phyloP scores from a whole-genome alignment of 1,140 invertebrate species.

The Drosophila paulistorum region DNA sequence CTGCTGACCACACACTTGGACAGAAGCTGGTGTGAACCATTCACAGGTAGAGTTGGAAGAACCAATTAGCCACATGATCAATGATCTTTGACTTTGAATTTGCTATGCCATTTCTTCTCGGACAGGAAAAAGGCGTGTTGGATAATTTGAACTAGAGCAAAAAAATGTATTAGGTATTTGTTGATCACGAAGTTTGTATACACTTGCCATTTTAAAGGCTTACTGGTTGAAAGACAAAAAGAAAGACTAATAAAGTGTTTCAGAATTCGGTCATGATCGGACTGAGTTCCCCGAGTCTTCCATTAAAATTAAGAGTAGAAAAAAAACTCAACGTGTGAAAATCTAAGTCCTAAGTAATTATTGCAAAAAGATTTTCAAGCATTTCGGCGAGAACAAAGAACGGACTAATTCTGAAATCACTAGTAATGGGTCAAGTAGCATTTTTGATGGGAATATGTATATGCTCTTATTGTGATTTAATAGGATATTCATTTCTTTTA shows the following conservation, averaged over 20 bases:
- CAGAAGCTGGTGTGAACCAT: not conserved
- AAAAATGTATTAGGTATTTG: not conserved
- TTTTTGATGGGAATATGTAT: no score
- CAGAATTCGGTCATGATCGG: no score
- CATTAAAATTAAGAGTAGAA: not conserved
- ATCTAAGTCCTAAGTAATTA: slow-evolving; percentile 54
- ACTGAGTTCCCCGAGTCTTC: no score
- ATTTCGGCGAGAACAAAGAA: slow-evolving; percentile 35
- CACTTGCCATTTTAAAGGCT: not conserved
- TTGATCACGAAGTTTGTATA: not conserved
- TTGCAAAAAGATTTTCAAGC: slow-evolving; percentile 7
- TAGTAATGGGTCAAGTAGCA: no score
- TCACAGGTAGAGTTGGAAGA: slow-evolving; percentile 46
- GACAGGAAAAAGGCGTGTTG: slow-evolving; percentile 62
- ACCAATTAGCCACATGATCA: slow-evolving; percentile 57
- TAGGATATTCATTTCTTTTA: no score
- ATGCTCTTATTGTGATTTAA: no score
- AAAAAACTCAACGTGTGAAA: slow-evolving; percentile 60
- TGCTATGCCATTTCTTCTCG: slow-evolving; percentile 29
- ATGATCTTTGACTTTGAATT: slow-evolving; percentile 42
- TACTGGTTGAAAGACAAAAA: no score
- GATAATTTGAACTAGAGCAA: slow-evolving; percentile 60
- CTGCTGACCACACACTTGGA: slow-evolving; percentile 58
- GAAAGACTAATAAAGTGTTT: no score
- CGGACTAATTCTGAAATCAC: not conserved